phyloP scores from a whole-genome alignment of 2,797 vertebrate genomes.

The Oreochromis grahami region DNA sequence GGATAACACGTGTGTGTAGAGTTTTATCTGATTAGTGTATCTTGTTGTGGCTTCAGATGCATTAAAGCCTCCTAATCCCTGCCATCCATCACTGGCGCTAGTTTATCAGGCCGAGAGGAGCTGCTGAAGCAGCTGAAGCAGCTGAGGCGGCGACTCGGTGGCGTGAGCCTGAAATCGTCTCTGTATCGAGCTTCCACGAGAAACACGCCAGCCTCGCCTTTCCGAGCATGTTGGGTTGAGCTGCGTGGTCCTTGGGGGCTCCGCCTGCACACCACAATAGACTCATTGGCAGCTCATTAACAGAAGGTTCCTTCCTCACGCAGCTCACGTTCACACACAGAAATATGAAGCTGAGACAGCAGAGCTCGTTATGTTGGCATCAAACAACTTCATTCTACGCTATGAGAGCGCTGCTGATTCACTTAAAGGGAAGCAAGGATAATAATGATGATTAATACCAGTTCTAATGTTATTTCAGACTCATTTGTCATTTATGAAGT shows the following conservation, averaged over 20 bases:
- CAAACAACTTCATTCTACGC: background rate
- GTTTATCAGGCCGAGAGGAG: background rate
- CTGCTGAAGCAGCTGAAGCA: background rate
- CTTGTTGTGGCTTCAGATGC: background rate
- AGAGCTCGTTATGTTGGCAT: background rate
- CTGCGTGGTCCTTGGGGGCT: background rate
- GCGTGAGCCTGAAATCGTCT: background rate
- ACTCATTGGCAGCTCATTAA: background rate
- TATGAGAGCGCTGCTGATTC: background rate
- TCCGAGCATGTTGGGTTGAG: background rate
- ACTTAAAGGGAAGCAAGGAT: background rate
- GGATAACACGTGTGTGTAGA: background rate
- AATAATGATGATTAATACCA: background rate
- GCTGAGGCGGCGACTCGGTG: background rate
- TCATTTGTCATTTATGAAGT: background rate
- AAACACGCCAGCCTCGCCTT: background rate
- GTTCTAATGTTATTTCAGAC: background rate
- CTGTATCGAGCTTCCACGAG: background rate
- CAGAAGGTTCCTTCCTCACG: background rate
- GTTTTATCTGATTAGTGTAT: background rate
- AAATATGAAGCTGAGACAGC: background rate
- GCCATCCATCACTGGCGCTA: background rate
- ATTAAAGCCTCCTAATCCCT: background rate
- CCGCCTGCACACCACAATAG: background rate
- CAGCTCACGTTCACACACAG: background rate